Conservation (phyloP, 1,140 invertebrate genomes). For the Ganaspis sp. region DNA sequence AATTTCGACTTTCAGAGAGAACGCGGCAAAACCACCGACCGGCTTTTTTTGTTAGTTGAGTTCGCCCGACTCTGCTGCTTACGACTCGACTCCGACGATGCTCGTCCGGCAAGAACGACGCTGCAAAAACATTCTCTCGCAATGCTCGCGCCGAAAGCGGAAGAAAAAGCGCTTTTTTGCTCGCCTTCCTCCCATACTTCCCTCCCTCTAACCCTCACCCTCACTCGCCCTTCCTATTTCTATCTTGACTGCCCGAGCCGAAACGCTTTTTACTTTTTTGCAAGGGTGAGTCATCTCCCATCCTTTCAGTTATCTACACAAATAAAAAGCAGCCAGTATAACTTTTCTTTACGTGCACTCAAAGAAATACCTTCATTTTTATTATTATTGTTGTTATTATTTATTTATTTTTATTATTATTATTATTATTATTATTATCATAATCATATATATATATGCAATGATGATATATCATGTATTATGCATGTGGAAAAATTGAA, state of each 20-base stretch:
- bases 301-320: constrained; percentile 16
- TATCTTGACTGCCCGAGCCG: constrained; percentile 4
- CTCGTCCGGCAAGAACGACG: constrained; percentile 24
- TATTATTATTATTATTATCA: too few relatives aligned
- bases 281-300: constrained; percentile 17
- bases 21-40: constrained; percentile 21
- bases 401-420: too few relatives aligned
- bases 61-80: constrained; percentile 23
- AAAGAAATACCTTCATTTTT: background rate
- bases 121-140: constrained; percentile 47
- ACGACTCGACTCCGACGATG: constrained; percentile 24
- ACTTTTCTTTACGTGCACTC: background rate
- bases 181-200: constrained; percentile 62
- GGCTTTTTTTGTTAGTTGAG: constrained; percentile 2
- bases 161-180: constrained; percentile 68
- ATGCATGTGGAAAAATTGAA: too few relatives aligned
- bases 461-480: too few relatives aligned
- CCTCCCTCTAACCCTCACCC: background rate
- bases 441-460: too few relatives aligned
- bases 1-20: constrained; percentile 27
- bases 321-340: constrained; percentile 17
- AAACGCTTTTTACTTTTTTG: constrained; percentile 7
- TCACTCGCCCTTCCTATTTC: background rate
- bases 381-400: background rate
- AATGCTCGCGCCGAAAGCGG: constrained; percentile 61